Conservation (phyloP, 2,797 vertebrate genomes). For the Dermochelys coriacea region DNA sequence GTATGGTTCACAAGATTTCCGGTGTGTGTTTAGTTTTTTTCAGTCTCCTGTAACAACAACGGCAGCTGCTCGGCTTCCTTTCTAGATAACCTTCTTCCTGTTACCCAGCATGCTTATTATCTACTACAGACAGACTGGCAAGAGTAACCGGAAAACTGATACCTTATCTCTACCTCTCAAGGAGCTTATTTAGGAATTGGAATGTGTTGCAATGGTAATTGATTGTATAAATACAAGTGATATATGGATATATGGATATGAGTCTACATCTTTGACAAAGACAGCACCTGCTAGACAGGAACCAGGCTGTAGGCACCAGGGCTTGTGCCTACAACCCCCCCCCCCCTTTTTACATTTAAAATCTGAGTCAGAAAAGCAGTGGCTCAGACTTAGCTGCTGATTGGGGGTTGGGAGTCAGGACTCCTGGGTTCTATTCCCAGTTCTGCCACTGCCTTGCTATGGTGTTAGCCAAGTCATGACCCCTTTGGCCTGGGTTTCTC, state of each 20-base stretch:
- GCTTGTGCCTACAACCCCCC: background rate
- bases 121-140: conserved; percentile 65
- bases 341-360: background rate
- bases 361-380: background rate
- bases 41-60: conserved; percentile 69
- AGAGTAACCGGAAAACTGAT: conserved; percentile 68
- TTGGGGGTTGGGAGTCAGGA: background rate
- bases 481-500: conserved; percentile 30
- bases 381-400: background rate
- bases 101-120: conserved; percentile 63
- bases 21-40: conserved; percentile 19
- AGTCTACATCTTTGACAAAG: background rate
- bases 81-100: conserved; percentile 72
- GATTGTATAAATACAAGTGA: conserved; percentile 31
- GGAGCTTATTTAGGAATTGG: conserved; percentile 65
- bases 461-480: background rate
- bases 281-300: background rate
- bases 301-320: background rate
- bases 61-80: conserved; percentile 66
- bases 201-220: conserved; percentile 71
- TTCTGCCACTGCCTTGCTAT: fast-evolving
- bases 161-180: conserved; percentile 66
- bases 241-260: background rate
- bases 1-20: conserved; percentile 39
- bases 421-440: background rate